phyloP scores from a whole-genome alignment of 2,113 vertebrate species.

The Syrmaticus mikado region DNA sequence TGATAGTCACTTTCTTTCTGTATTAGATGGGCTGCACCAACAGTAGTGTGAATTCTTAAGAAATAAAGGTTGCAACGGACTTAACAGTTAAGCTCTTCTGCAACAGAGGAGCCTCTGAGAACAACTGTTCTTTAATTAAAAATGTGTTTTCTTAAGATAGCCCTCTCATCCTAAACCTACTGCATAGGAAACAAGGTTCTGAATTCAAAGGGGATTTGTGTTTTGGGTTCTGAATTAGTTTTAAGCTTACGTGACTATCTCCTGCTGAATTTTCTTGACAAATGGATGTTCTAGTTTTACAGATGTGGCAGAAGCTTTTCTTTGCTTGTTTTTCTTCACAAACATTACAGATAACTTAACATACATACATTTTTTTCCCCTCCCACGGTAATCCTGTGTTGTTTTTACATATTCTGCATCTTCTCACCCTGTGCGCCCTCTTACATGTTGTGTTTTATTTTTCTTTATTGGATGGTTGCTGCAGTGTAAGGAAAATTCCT shows the following conservation, averaged over 20 bases:
- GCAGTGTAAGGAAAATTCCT: not conserved
- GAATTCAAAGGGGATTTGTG: not conserved
- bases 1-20: not conserved
- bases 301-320: fast-evolving
- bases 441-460: not conserved
- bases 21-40: not conserved
- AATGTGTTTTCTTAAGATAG: not conserved
- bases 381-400: not conserved
- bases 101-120: not conserved
- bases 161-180: not conserved
- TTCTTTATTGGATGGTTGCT: not conserved
- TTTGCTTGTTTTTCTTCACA: not conserved
- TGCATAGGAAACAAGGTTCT: not conserved
- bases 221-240: not conserved
- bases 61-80: not conserved
- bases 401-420: not conserved
- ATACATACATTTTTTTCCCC: too few species aligned
- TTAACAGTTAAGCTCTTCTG: not conserved
- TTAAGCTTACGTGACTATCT: fast-evolving
- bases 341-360: too few species aligned
- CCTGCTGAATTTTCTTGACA: not conserved
- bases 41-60: not conserved
- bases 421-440: not conserved
- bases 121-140: not conserved
- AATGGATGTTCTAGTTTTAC: not conserved